A percentile compares a stretch with the other conserved stretches of the same genome.
These are phyloP conservation scores for Operophtera brumata DNA, from an alignment of 2,888 invertebrate species.

Conservation along the genomic window DNA sequence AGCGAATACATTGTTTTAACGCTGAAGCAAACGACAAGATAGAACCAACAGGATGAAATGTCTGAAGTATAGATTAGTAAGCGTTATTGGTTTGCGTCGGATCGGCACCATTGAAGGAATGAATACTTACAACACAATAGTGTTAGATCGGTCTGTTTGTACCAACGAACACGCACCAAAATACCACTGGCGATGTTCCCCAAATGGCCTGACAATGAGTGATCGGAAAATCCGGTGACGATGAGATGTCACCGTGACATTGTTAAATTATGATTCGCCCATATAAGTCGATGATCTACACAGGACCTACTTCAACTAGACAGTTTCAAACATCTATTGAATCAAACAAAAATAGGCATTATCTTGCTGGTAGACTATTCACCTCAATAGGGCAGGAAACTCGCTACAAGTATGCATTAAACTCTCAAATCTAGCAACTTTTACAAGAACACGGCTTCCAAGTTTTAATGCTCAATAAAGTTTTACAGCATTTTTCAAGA, in stretches of 20 bases:
- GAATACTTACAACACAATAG: slow-evolving; percentile 77
- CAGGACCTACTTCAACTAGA: slow-evolving; percentile 70
- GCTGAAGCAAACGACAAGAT: slow-evolving; percentile 79
- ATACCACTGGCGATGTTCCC: slow-evolving; percentile 60
- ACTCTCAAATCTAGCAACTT: slow-evolving; percentile 62
- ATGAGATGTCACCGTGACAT: slow-evolving; percentile 37
- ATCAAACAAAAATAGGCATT: slow-evolving; percentile 57
- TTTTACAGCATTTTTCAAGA: slow-evolving; percentile 65
- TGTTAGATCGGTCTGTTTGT: slow-evolving; percentile 62
- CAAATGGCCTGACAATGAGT: slow-evolving; percentile 68
- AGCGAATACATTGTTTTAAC: slow-evolving; percentile 77
- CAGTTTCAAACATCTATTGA: slow-evolving; percentile 60
- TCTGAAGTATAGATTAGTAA: slow-evolving; percentile 71
- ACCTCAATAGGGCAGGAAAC: slow-evolving; percentile 51
- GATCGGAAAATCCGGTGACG: slow-evolving; percentile 41
- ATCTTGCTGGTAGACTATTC: slow-evolving; percentile 52
- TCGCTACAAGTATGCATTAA: slow-evolving; percentile 58
- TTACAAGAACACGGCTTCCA: slow-evolving; percentile 57
- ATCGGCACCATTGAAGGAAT: slow-evolving; percentile 66
- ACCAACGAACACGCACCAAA: slow-evolving; percentile 57
- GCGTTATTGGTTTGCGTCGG: slow-evolving; percentile 68
- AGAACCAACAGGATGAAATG: slow-evolving; percentile 74
- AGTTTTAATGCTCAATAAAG: slow-evolving; percentile 55
- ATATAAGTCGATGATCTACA: slow-evolving; percentile 60
- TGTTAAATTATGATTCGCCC: slow-evolving; percentile 39